phyloP scores from a whole-genome alignment of 2,797 vertebrate genomes.

The Hyperoplus immaculatus region DNA sequence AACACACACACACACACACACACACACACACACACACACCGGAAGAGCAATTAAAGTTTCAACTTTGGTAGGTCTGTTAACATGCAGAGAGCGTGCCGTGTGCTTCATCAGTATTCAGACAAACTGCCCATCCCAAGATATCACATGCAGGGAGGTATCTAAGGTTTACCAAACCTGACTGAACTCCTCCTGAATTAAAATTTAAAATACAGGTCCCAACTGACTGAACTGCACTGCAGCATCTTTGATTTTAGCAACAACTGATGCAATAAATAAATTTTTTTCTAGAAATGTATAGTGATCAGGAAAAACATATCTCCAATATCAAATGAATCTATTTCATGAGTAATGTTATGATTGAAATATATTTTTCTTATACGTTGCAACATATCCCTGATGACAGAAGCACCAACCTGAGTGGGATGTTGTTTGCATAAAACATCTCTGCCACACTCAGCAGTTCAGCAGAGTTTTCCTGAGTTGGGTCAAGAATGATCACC shows the following conservation, averaged over 20 bases:
- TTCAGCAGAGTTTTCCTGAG: constrained; percentile 89
- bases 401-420: constrained; percentile 89
- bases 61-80: constrained; percentile 20
- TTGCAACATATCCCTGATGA: constrained; percentile 7
- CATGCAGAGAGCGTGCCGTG: constrained; percentile 43
- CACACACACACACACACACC: constrained; percentile 12
- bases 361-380: background rate
- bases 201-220: constrained; percentile 32
- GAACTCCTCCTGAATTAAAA: constrained; percentile 58
- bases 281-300: background rate
- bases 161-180: constrained; percentile 47
- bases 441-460: constrained; percentile 95
- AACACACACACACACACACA: constrained; percentile 24
- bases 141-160: constrained; percentile 43
- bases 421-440: constrained; percentile 98
- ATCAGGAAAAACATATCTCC: background rate
- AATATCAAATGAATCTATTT: background rate
- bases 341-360: background rate
- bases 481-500: constrained; percentile 95
- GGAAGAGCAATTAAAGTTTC: constrained; percentile 2
- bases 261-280: background rate
- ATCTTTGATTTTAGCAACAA: background rate
- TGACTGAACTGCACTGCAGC: constrained; percentile 5
- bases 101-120: constrained; percentile 68
- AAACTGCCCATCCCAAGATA: constrained; percentile 44